A percentile compares a stretch with the other conserved stretches of the same genome.
Evolutionary conservation across 2,113 vertebrate genomes (phyloP).

Genomic region (Pollachius pollachius): DNA sequence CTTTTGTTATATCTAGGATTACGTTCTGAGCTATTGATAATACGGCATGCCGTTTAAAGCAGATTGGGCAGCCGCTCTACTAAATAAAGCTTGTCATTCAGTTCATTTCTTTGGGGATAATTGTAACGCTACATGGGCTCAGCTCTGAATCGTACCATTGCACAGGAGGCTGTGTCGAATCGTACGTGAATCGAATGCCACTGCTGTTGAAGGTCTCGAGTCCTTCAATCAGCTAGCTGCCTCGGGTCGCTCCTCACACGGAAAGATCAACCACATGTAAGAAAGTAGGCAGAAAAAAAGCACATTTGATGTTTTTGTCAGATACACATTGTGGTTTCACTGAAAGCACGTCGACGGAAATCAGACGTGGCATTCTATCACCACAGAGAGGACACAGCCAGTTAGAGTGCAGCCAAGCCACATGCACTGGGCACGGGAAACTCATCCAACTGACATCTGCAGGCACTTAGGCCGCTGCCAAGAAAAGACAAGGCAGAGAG

Average conservation of each 20-base stretch:
- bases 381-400: conserved; percentile 64
- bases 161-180: too few relatives aligned
- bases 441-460: conserved; percentile 68
- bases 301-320: conserved; percentile 31
- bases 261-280: conserved; percentile 51
- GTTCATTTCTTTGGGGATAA: too few relatives aligned
- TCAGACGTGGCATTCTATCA: conserved; percentile 70
- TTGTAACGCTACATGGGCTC: too few relatives aligned
- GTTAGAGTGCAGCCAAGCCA: conserved; percentile 66
- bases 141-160: too few relatives aligned
- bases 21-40: too few relatives aligned
- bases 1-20: too few relatives aligned
- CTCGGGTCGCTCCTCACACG: conserved; percentile 37
- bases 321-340: conserved; percentile 56
- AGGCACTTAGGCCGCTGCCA: conserved; percentile 63
- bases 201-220: too few relatives aligned
- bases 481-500: conserved; percentile 56
- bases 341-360: conserved; percentile 68
- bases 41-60: too few relatives aligned
- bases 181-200: too few relatives aligned
- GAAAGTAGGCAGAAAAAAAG: conserved; percentile 36
- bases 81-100: too few relatives aligned
- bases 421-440: conserved; percentile 58
- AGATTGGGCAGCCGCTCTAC: too few relatives aligned
- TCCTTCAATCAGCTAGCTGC: conserved; percentile 52